Base-by-base conservation (phyloP, 2,888 invertebrate species). In the Ennomos quercinarius region DNA sequence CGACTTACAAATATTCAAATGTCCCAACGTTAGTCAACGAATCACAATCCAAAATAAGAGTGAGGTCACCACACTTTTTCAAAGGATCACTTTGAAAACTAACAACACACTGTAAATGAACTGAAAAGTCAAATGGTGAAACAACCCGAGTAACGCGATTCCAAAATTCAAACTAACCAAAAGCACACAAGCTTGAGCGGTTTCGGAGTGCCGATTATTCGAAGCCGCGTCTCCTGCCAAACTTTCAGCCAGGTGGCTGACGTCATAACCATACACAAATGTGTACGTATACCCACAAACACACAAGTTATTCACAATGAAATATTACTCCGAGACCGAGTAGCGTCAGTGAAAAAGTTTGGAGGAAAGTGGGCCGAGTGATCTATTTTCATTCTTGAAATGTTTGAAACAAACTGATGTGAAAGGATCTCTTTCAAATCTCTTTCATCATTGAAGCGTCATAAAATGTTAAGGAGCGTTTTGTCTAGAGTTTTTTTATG, bases 151-250 rank as follows among this genome's bases (percentile, higher is more conserved):
- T 74, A 43, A 39, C 55, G 68, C 81, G 74, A 78, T 81, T 77
- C 80, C 84, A 79, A 80, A 80, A 84, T 91, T 87, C 89, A 89
- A 89, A 90, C 91, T 91, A 87, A 86, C 81, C 80, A 86, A 27
- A 86, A 75, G 40, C 43, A 37, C 12, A 34, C 52, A 48, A 49
- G 84, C 81, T 76, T 82, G 82, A 83, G 83, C 86, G 81, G 78
- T 84, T 87, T 83, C 77, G 79, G 87, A 86, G 84, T 85, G 82
- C 83, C 89, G 84, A 87, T 87, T 88, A 89, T 87, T 87, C 80
- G 81, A 85, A 83, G 81, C 78, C 83, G 88, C 83, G 85, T 87
- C 87, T 82, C 87, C 86, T 92, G 92, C 91, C 92, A 92, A 92
- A 90, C 82, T 83, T 90, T 90, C 87, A 74, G 84, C 73, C 83